Percentiles rank a stretch among this genome's conserved stretches.
Evolutionary conservation across 2,888 invertebrate species (phyloP).

Genomic region (Isoperla grammatica): DNA sequence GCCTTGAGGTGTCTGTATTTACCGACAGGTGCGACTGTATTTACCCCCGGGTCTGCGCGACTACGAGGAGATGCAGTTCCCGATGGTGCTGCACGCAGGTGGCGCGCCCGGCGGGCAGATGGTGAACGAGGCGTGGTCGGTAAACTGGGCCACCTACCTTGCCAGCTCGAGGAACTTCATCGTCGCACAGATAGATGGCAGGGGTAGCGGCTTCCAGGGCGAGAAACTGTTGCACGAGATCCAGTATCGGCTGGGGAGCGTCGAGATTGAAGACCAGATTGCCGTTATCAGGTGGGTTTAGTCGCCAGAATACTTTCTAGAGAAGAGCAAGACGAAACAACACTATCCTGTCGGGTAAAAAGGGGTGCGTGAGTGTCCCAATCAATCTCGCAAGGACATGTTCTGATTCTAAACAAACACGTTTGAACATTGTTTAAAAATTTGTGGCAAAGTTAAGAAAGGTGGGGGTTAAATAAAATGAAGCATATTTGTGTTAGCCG

Average conservation of each 20-base stretch:
- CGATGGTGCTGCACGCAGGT: constrained; percentile 77
- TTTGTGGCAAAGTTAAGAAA: too few relatives aligned
- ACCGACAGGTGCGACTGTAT: constrained; percentile 50
- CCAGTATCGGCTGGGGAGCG: constrained; percentile 64
- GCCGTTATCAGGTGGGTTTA: constrained; percentile 43
- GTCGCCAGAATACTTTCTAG: too few relatives aligned
- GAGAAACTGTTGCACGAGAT: constrained; percentile 66
- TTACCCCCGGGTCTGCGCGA: constrained; percentile 80
- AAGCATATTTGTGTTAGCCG: too few relatives aligned
- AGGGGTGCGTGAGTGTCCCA: background rate
- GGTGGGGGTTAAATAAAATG: too few relatives aligned
- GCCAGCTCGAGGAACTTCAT: constrained; percentile 70
- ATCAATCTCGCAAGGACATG: background rate
- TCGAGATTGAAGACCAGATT: constrained; percentile 74
- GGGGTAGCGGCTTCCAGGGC: constrained; percentile 81
- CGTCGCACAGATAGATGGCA: constrained; percentile 82
- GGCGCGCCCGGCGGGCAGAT: constrained; percentile 78
- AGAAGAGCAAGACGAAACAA: too few relatives aligned
- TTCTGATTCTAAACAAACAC: too few relatives aligned
- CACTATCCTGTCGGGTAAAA: too few relatives aligned
- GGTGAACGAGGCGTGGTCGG: constrained; percentile 72
- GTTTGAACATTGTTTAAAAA: too few relatives aligned
- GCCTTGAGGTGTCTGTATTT: too few relatives aligned
- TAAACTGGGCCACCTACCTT: constrained; percentile 82
- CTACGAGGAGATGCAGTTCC: constrained; percentile 74